Conservation (phyloP, 2,888 invertebrate species). For the Lasius fuliginosus region DNA sequence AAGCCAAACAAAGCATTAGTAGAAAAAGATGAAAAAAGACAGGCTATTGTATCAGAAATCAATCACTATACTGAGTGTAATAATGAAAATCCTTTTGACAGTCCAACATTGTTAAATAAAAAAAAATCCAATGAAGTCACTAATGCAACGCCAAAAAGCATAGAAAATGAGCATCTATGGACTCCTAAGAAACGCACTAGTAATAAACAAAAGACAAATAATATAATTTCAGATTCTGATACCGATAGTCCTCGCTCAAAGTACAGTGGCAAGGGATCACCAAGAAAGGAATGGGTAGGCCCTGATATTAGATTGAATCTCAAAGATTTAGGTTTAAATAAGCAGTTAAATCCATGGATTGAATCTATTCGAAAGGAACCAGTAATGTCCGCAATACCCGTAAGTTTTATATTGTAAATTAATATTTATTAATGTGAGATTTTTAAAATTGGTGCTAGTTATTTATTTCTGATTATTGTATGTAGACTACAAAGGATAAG, state of each 20-base stretch:
- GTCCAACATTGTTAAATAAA: constrained; percentile 12
- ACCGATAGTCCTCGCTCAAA: constrained; percentile 69
- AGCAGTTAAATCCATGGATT: constrained; percentile 80
- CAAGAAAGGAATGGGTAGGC: constrained; percentile 75
- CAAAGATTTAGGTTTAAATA: constrained; percentile 80
- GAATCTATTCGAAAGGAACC: constrained; percentile 74
- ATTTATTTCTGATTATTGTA: constrained; percentile 27
- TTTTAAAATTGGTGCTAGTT: constrained; percentile 18
- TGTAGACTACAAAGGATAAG: constrained; percentile 75
- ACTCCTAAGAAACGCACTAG: constrained; percentile 13
- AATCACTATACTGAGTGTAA: neutral
- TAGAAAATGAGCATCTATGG: constrained; percentile 1
- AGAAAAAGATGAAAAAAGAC: constrained; percentile 21
- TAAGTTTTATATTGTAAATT: constrained; percentile 63
- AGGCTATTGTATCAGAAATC: neutral
- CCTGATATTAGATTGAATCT: constrained; percentile 81
- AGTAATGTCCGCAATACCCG: constrained; percentile 76
- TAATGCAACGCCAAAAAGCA: neutral
- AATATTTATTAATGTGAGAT: constrained; percentile 32
- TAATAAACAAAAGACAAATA: constrained; percentile 19
- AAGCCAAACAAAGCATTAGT: neutral
- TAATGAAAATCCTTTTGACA: neutral
- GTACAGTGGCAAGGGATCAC: constrained; percentile 3
- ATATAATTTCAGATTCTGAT: constrained; percentile 73
- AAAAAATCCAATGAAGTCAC: constrained; percentile 2